Evolutionary conservation across 2,113 vertebrate genomes (phyloP).

Genomic region (Carassius auratus): DNA sequence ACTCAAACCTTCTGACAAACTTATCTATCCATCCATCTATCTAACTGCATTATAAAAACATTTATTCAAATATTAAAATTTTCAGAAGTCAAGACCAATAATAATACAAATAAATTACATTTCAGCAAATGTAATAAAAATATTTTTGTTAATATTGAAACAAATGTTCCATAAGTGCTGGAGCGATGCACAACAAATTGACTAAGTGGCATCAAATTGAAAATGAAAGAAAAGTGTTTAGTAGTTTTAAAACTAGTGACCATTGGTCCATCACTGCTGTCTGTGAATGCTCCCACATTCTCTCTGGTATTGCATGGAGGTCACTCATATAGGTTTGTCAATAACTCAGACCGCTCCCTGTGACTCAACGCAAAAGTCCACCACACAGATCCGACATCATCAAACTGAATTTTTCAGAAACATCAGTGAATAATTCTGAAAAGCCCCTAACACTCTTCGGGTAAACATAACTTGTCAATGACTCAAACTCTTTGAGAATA

Average conservation of each 20-base stretch:
- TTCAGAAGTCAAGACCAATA: too few relatives aligned
- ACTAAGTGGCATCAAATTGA: background rate
- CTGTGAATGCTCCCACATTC: background rate
- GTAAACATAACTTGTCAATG: background rate
- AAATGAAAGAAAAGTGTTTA: background rate
- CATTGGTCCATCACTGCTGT: background rate
- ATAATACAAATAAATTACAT: too few relatives aligned
- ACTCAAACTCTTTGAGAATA: background rate
- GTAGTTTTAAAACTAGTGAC: background rate
- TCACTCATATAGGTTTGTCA: conserved; percentile 9
- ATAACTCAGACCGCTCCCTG: conserved; percentile 38
- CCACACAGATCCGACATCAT: background rate
- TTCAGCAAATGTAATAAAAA: too few relatives aligned
- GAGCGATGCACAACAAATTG: background rate
- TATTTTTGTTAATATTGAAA: background rate
- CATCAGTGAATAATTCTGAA: conserved; percentile 10
- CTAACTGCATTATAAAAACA: too few relatives aligned
- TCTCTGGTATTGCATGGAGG: background rate
- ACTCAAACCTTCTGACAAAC: too few relatives aligned
- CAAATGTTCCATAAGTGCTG: background rate
- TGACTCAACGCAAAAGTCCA: conserved; percentile 29
- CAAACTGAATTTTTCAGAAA: background rate
- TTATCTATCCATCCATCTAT: too few relatives aligned
- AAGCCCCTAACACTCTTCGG: conserved; percentile 1
- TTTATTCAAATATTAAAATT: too few relatives aligned